Conservation (phyloP, 2,797 vertebrate genomes). For the Pyrrhura leucotis region DNA sequence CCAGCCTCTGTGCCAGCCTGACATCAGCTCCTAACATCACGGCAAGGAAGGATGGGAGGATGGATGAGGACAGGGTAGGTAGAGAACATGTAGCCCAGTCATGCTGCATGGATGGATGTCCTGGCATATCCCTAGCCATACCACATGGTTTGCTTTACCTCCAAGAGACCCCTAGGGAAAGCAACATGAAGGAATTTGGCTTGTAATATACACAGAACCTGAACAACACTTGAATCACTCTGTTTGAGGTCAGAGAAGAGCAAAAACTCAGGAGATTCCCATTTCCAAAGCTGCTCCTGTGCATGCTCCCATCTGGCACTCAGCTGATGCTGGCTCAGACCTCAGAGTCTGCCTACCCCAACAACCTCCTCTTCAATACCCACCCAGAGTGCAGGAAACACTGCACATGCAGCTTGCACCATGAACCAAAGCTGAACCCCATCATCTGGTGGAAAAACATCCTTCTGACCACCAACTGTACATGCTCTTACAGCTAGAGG, state of each 20-base stretch:
- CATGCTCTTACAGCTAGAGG: neutral
- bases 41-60: neutral
- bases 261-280: accelerated
- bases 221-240: neutral
- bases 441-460: neutral
- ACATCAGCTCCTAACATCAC: neutral
- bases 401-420: neutral
- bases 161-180: neutral
- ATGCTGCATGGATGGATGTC: neutral
- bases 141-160: neutral
- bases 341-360: neutral
- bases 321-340: neutral
- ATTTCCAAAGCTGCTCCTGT: neutral
- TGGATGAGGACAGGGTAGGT: neutral
- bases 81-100: accelerated
- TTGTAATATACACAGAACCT: neutral
- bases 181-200: neutral
- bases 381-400: neutral
- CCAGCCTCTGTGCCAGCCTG: neutral
- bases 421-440: neutral
- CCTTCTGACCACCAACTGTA: neutral
- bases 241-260: neutral
- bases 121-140: neutral
- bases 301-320: neutral
- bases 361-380: neutral